Evolutionary conservation across 2,797 vertebrate genomes (phyloP).

Genomic region (Taenioides sp.): DNA sequence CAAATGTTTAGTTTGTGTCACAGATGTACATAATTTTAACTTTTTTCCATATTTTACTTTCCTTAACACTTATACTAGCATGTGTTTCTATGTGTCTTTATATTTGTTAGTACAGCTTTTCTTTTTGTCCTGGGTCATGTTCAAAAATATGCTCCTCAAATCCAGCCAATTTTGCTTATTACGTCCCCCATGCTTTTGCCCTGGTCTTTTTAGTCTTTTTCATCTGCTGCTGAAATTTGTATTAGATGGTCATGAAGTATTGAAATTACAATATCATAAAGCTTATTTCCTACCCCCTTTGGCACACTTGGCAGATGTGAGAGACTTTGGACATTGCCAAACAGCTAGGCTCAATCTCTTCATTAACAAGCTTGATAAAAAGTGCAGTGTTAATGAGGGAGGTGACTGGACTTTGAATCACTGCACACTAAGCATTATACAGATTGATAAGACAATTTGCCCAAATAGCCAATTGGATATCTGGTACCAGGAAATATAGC

Average conservation of each 20-base stretch:
- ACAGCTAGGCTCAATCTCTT: not conserved
- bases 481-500: no score
- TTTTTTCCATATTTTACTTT: not conserved
- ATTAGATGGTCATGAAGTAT: not conserved
- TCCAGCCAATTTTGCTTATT: not conserved
- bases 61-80: not conserved
- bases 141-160: not conserved
- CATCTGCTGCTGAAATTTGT: not conserved
- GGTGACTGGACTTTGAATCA: slow-evolving; percentile 5
- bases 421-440: not conserved
- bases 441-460: slow-evolving; percentile 2
- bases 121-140: not conserved
- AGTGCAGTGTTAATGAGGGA: slow-evolving; percentile 7
- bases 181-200: no score
- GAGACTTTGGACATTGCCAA: not conserved
- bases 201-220: not conserved
- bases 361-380: not conserved
- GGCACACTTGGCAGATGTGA: not conserved
- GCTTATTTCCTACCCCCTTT: not conserved
- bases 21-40: not conserved
- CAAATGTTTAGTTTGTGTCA: not conserved
- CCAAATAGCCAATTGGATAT: not conserved
- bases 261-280: not conserved
- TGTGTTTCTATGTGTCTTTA: not conserved
- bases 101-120: not conserved